phyloP scores from a whole-genome alignment of 2,113 vertebrate genomes.

The Varanus komodoensis region DNA sequence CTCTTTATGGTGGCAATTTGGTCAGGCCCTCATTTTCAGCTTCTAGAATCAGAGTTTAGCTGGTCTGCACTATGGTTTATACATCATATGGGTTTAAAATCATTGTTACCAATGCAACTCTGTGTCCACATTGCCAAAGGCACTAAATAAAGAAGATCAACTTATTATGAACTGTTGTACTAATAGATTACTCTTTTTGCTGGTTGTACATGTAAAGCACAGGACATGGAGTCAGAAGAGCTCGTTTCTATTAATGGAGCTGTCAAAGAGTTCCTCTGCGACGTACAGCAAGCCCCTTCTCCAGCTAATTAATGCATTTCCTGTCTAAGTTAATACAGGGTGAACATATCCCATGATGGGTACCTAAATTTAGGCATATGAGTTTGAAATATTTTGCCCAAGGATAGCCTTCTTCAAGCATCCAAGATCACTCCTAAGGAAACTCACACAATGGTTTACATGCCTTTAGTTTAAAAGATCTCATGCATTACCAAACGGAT shows the following conservation, averaged over 20 bases:
- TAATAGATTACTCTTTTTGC: slow-evolving; percentile 44
- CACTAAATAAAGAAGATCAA: slow-evolving; percentile 51
- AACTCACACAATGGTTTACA: background rate
- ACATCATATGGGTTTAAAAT: slow-evolving; percentile 66
- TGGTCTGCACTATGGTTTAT: slow-evolving; percentile 34
- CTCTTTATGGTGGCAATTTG: slow-evolving; percentile 58
- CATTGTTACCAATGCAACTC: slow-evolving; percentile 58
- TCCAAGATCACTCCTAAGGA: slow-evolving; percentile 2
- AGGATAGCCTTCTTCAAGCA: background rate
- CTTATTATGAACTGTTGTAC: slow-evolving; percentile 44
- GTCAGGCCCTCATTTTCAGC: slow-evolving; percentile 49
- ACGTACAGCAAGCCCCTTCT: background rate
- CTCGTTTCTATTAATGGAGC: slow-evolving; percentile 27
- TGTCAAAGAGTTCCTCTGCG: background rate
- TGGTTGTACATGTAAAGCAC: slow-evolving; percentile 19
- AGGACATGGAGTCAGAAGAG: slow-evolving; percentile 40
- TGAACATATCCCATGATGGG: slow-evolving; percentile 9
- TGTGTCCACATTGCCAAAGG: slow-evolving; percentile 37
- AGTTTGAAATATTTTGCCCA: slow-evolving; percentile 38
- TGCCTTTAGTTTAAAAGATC: background rate
- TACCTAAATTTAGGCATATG: slow-evolving; percentile 24
- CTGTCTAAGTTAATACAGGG: slow-evolving; percentile 14
- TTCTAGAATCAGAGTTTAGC: slow-evolving; percentile 44
- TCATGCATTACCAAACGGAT: background rate
- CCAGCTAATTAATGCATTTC: slow-evolving; percentile 2